Base-by-base conservation (phyloP, 2,113 vertebrate genomes). In the Etia nguti region DNA sequence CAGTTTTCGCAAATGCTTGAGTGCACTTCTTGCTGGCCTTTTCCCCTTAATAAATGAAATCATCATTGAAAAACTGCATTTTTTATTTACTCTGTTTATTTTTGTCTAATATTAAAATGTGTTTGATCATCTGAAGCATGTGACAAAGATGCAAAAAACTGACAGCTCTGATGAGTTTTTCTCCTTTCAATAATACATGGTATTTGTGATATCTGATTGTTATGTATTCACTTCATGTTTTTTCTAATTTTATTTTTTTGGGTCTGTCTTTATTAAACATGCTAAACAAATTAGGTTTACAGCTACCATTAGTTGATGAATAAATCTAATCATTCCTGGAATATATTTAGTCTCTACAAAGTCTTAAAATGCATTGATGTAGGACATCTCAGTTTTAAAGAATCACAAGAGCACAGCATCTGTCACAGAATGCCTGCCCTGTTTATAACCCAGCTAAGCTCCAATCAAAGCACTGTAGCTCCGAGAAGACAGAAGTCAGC, bases 391-490 rank as follows among this genome's bases (percentile, higher is more conserved):
- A 68, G 36, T 82, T 82, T 85, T 22, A 79, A 52, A 84, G 79
- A 88, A 83, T 81, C 41, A 75, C 18, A 70, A 9, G 10, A 29
- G 10, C 29, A 13, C 29, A 83, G 79, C 86, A 89, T 87, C 88
- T 91, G 92, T 84, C 90, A 85, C 70, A 80, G 81, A 62, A 24
- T 3, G 54, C 15, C 9, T 80, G 18, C n/a, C 75, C 70, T 56
- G 55, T 75, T 80, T 65, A 52, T 38, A 56, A 73, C 34, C 84
- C 38, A 31, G 26, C 43, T 48, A 36, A 83, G 75, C n/a, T 18
- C n/a, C 68, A 90, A 84, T 94, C 88, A 92, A 88, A 90, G 88
- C 56, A 13, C 43, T 65, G 86, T 18, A 80, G 83, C 88, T 91
- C 85, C 31, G 26, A 90, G 80, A 52, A 73, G 86, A 82, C 73